Base-by-base conservation (phyloP, 1,140 invertebrate species). In the Apis dorsata region DNA sequence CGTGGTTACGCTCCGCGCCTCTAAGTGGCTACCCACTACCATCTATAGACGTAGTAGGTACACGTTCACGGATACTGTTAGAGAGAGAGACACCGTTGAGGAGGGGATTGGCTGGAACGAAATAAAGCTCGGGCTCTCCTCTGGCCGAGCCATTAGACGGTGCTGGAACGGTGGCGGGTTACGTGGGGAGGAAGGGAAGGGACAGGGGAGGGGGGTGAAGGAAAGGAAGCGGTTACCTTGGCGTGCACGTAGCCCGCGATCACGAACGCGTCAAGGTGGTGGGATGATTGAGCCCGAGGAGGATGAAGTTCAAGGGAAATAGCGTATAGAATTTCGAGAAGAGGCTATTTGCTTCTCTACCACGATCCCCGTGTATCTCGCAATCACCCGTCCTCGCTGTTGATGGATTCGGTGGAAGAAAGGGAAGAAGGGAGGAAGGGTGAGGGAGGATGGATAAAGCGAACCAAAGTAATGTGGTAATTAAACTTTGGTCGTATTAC, bases 401-500 rank as follows among this genome's bases (percentile, higher is more conserved):
- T 89, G 90, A 90, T 89, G 82, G 88, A 90, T 90, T 83, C 82
- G 66, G 59, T 55, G 75, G 71, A 68, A 70, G 75, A 4, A 4
- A 79, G 76, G 86, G 74, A 79, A 60, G 81, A 75, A 65, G 66
- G 78, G 60, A 51, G 65, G 53, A 1, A 28, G 28, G 3, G 34
- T 0, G 34, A 7, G 49, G 71, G 34, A 44, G 53, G 86, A 59
- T 57, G 24, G 69, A 68, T 74, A 79, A 74, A 74, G 70, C 72
- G 79, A 79, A 80, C 85, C 86, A 83, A 91, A 92, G 92, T 93
- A 93, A 92, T 90, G 90, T 85, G 91, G 91, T 93, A 94, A 93
- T 94, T 93, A 93, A 94, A 94, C 92, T 94, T 93, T 92, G 90
- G 89, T 90, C 90, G 91, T 90, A 91, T 93, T 93, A 93, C 89